Base-by-base conservation (phyloP, 2,113 vertebrate genomes). In the Glaucidium brasilianum region DNA sequence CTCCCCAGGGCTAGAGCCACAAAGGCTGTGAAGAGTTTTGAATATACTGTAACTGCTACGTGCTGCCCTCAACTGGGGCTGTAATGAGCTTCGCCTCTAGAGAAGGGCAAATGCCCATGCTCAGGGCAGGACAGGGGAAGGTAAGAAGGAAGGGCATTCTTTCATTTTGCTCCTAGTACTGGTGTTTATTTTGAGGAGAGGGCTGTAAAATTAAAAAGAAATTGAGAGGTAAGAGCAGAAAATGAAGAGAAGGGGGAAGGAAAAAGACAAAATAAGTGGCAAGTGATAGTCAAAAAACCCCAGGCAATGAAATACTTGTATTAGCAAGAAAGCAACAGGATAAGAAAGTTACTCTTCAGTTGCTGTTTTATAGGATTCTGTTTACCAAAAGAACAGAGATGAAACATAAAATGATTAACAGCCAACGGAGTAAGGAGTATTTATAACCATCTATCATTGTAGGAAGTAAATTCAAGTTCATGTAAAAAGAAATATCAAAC, bases 401-500 rank as follows among this genome's bases (percentile, higher is more conserved):
- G 53, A 88, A 93, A 90, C 30, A 58, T 66, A 63, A 82, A 90
- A 76, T 90, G 10, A 96, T 84, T 84, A 94, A 95, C 39, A 90
- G 34, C 17, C 5, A 3, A 74, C 3, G 10, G 60, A 86, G 10
- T 43, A 78, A 62, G 75, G 49, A 92, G 66, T 72, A 85, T 58
- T 95, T 94, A 84, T 76, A 69, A 35, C 49, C 78, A 84, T 73
- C 77, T 83, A 73, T 81, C 86, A 91, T 4, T 35, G 56, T 5
- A 27, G 47, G 39, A 82, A 82, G 39, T n/a, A 87, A 87, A 91
- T 85, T 75, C 77, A 75, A 82, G 73, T 73, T 75, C 29, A 85
- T 15, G 20, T 73, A 82, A 90, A 95, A 95, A 68, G 88, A 94
- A 95, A 87, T 69, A 90, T 90, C 80, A 90, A 76, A 62, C 66